phyloP scores from a whole-genome alignment of 2,888 invertebrate genomes.

The Coremacera marginata region DNA sequence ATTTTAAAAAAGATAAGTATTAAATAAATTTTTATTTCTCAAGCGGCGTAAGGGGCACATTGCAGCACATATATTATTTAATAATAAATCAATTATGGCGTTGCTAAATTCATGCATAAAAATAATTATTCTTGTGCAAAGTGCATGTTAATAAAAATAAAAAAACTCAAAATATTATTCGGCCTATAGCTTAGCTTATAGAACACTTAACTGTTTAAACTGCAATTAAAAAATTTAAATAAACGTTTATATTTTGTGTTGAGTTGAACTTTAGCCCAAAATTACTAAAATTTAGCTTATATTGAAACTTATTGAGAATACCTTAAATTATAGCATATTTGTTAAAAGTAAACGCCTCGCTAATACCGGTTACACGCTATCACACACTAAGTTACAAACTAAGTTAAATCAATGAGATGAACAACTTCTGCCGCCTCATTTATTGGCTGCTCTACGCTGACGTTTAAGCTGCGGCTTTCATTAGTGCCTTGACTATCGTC shows the following conservation, averaged over 20 bases:
- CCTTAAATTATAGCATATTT: background rate
- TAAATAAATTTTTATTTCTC: too few species aligned
- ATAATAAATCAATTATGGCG: too few species aligned
- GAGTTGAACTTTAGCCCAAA: background rate
- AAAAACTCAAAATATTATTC: background rate
- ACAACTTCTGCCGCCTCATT: background rate
- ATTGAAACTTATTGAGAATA: background rate
- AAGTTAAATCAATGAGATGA: constrained; percentile 1
- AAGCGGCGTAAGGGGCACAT: too few species aligned
- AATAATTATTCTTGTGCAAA: background rate
- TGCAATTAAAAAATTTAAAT: background rate
- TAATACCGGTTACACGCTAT: background rate
- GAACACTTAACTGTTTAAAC: background rate
- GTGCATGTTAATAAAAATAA: background rate
- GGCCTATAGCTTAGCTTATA: background rate
- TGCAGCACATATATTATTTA: too few species aligned
- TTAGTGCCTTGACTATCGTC: constrained; percentile 54
- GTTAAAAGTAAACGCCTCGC: background rate
- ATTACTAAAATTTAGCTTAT: background rate
- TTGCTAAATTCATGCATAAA: too few species aligned
- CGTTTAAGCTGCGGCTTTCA: background rate
- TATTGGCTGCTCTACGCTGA: background rate
- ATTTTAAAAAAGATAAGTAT: too few species aligned
- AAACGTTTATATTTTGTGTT: background rate
- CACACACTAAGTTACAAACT: background rate